Evolutionary conservation across 2,113 vertebrate genomes (phyloP).

Genomic region (Plecturocebus donacophilus): DNA sequence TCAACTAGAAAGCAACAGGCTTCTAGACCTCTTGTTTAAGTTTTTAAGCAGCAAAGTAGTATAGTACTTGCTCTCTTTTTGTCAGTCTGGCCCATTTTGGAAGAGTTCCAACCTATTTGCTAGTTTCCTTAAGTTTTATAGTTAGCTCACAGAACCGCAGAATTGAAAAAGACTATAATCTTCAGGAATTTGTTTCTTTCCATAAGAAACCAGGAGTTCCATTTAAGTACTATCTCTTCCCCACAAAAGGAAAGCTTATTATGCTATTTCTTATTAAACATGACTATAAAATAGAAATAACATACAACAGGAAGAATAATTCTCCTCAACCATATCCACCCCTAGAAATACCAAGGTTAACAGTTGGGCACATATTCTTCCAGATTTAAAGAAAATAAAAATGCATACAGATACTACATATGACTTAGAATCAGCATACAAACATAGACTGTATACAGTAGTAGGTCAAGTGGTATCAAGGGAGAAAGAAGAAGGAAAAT

Average conservation of each 20-base stretch:
- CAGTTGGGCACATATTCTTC: not conserved
- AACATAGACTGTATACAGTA: not conserved
- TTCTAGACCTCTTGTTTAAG: not conserved
- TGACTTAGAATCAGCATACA: not conserved
- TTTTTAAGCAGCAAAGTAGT: not conserved
- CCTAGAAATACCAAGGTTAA: not conserved
- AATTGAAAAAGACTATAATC: not conserved
- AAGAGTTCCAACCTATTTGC: not conserved
- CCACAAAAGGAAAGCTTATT: not conserved
- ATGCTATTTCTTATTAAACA: not conserved
- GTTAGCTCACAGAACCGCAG: not conserved
- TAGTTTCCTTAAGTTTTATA: not conserved
- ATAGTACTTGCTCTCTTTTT: not conserved
- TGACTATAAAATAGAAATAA: not conserved
- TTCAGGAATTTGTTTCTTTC: not conserved
- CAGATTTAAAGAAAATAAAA: slow-evolving; percentile 7
- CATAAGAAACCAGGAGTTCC: not conserved
- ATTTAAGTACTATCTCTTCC: not conserved
- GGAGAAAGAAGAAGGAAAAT: not conserved
- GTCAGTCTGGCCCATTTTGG: not conserved
- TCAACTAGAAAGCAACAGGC: not conserved
- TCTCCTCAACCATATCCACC: not conserved
- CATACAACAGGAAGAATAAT: not conserved
- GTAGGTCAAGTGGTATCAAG: not conserved
- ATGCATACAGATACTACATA: not conserved